Evolutionary conservation across 2,888 invertebrate genomes (phyloP).

Genomic region (Tetropium fuscum): DNA sequence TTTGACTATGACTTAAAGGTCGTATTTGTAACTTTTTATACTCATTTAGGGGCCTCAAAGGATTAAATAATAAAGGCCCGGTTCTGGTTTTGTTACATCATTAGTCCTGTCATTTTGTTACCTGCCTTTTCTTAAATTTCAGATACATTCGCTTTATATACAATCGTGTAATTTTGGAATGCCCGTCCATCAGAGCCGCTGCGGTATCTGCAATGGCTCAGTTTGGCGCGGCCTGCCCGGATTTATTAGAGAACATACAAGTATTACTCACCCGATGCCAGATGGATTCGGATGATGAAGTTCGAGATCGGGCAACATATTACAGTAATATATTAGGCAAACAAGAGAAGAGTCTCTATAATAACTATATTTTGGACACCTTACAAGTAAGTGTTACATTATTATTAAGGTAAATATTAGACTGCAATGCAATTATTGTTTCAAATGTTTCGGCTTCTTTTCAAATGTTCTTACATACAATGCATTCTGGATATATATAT

Average conservation of each 20-base stretch:
- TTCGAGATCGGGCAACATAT: slow-evolving; percentile 96
- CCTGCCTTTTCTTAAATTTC: too few relatives aligned
- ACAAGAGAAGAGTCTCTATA: slow-evolving; percentile 76
- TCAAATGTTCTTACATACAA: too few relatives aligned
- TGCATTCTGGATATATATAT: too few relatives aligned
- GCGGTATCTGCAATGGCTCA: slow-evolving; percentile 98
- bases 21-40: too few relatives aligned
- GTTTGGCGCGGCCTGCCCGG: slow-evolving; percentile 96
- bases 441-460: too few relatives aligned
- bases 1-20: too few relatives aligned
- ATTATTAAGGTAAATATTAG: too few relatives aligned
- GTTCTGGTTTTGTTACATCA: too few relatives aligned
- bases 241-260: slow-evolving; percentile 86
- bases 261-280: slow-evolving; percentile 88
- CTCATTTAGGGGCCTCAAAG: too few relatives aligned
- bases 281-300: slow-evolving; percentile 98
- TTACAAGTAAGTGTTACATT: slow-evolving; percentile 72
- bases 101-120: too few relatives aligned
- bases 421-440: too few relatives aligned
- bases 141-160: slow-evolving; percentile 87
- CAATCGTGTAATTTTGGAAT: slow-evolving; percentile 94
- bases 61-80: too few relatives aligned
- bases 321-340: slow-evolving; percentile 88
- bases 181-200: slow-evolving; percentile 94
- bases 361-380: slow-evolving; percentile 82